These are phyloP conservation scores for Enteromius paludinosus DNA, from an alignment of 2,797 vertebrate species.

Conservation along the genomic window DNA sequence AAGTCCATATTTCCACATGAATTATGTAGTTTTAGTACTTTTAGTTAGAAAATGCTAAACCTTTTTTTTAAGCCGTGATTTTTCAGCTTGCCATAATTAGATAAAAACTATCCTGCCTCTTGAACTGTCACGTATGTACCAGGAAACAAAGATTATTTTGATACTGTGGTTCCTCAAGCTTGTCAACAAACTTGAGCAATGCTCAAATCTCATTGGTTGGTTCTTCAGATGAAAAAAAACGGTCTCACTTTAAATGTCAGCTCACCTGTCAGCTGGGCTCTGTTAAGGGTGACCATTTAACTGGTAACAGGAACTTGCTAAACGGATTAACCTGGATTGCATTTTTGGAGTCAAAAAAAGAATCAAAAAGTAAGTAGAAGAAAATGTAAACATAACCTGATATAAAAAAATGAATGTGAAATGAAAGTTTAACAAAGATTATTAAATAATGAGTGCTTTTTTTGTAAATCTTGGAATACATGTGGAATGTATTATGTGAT, in stretches of 20 bases:
- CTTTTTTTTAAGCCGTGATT: background rate
- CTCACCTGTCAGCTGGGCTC: background rate
- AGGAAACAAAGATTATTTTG: background rate
- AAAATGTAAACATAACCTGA: background rate
- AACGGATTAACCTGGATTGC: background rate
- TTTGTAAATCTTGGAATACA: background rate
- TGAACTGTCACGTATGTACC: background rate
- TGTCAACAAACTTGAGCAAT: background rate
- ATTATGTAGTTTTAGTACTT: background rate
- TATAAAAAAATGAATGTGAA: background rate
- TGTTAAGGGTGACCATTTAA: background rate
- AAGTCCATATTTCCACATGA: background rate
- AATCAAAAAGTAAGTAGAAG: conserved; percentile 19
- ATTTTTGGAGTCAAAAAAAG: background rate
- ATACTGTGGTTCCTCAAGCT: conserved; percentile 8
- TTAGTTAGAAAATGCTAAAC: background rate
- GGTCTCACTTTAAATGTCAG: background rate
- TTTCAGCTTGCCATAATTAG: background rate
- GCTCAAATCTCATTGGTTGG: conserved; percentile 14
- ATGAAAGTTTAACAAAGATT: background rate
- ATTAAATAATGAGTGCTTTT: background rate
- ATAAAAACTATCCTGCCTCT: no score
- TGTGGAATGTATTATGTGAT: background rate
- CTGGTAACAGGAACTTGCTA: background rate
- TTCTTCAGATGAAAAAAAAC: background rate